These are phyloP conservation scores for Diadegma fenestrale DNA, from an alignment of 2,888 invertebrate species.

Conservation along the genomic window DNA sequence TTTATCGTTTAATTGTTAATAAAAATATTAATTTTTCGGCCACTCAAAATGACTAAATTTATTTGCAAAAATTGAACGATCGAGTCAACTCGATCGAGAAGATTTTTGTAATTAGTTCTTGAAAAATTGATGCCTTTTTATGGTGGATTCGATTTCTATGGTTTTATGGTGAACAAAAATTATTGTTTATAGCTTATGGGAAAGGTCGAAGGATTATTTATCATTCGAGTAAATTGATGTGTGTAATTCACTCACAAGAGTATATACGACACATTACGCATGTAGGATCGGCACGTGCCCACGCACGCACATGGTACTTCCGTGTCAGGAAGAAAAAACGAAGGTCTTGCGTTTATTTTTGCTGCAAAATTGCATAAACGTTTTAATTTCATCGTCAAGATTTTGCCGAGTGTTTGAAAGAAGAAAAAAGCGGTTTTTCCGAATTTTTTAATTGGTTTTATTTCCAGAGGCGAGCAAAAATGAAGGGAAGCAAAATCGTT, in stretches of 20 bases:
- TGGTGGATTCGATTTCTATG: neutral
- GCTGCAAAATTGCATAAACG: neutral
- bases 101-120: neutral
- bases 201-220: conserved; percentile 75
- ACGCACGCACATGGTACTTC: conserved; percentile 53
- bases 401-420: neutral
- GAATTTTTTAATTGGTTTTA: neutral
- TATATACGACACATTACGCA: conserved; percentile 46
- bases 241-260: conserved; percentile 74
- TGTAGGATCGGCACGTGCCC: conserved; percentile 52
- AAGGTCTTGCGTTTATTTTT: neutral
- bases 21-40: neutral
- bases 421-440: neutral
- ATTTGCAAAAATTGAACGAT: neutral
- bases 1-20: neutral
- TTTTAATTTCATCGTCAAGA: neutral
- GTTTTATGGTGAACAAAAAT: conserved; percentile 76
- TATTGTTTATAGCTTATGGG: conserved; percentile 78
- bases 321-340: conserved; percentile 32
- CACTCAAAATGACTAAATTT: neutral
- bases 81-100: neutral
- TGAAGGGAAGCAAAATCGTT: conserved; percentile 20
- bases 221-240: conserved; percentile 73
- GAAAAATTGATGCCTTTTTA: neutral
- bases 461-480: neutral